phyloP scores from a whole-genome alignment of 2,888 invertebrate species.

The Drosophila ochracea region DNA sequence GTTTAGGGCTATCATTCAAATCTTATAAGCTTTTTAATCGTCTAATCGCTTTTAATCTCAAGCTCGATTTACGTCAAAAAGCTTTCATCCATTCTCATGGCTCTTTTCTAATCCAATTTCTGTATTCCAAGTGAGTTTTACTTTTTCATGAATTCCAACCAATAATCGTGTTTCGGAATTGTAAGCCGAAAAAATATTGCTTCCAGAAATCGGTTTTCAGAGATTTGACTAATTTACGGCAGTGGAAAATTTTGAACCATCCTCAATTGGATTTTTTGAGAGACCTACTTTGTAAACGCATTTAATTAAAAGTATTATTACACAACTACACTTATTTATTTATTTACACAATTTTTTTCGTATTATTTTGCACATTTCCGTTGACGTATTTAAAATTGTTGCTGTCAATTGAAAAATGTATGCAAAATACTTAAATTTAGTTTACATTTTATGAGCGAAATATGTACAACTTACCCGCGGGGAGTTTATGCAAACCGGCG shows the following conservation, averaged over 20 bases:
- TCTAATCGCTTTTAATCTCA: background rate
- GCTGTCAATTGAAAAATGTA: constrained; percentile 18
- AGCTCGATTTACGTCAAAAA: constrained; percentile 10
- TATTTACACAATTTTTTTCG: background rate
- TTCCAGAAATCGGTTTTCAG: background rate
- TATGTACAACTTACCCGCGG: constrained; percentile 52
- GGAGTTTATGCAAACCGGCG: constrained; percentile 69
- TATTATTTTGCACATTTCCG: background rate
- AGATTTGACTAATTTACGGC: background rate
- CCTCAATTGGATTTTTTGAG: background rate
- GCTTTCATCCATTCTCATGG: background rate
- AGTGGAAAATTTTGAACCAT: background rate
- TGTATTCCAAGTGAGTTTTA: background rate
- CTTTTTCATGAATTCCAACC: background rate
- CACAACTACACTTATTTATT: background rate
- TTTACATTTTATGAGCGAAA: constrained; percentile 15
- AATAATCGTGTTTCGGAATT: background rate
- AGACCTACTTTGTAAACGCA: background rate
- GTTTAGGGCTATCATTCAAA: background rate
- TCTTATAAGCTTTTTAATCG: background rate
- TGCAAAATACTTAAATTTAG: constrained; percentile 8
- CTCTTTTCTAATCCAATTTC: background rate
- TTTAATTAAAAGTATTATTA: background rate
- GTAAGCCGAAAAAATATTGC: too few species aligned
- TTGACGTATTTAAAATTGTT: background rate